Base-by-base conservation (phyloP, 2,113 vertebrate genomes). In the cattle (Bos taurus) region DNA sequence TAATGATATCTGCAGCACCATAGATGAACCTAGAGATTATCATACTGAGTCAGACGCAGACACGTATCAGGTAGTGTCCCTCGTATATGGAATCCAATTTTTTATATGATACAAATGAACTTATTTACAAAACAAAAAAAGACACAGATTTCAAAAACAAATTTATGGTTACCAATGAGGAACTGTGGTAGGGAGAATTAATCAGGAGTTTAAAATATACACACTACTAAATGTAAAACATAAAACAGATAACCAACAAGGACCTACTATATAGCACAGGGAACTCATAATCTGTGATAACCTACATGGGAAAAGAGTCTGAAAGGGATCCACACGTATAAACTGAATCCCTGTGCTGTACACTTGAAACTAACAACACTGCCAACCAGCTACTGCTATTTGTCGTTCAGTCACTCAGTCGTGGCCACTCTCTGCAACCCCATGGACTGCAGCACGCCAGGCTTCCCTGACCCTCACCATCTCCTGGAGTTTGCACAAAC, bases 51-150 rank as follows among this genome's bases (percentile, higher is more conserved):
- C 40, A 48, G 43, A 46, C 13, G 16, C 74, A 77, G 13, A 12
- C 67, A 74, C 17, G 4, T 6, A 30, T 7, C 19, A 40, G 0
- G 12, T 0, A 21, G 67, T 23, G 11, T 2, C 67, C 9, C 25
- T 26, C 25, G 26, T 0, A 15, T 4, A 8, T 28, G 40, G 74
- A 46, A 26, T 16, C 74, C 16, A 46, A 9, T 5, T 46, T 26
- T 28, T 16, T 5, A 36, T 11, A 16, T 5, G 74, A 16, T 16
- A 28, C 25, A 2, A 46, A 16, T 2, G 25, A 46, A 16, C 43
- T 16, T 28, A 1, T 16, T 46, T 28, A 16, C 74, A 78, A 9
- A 28, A 16, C 43, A 28, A 4, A 46, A 46, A 5, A 15, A 16
- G 43, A 28, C 25, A 28, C 74, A 78, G 13, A 9, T 78, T 16